Conservation (phyloP, 1,140 invertebrate species). For the Caenorhabditis brenneri region DNA sequence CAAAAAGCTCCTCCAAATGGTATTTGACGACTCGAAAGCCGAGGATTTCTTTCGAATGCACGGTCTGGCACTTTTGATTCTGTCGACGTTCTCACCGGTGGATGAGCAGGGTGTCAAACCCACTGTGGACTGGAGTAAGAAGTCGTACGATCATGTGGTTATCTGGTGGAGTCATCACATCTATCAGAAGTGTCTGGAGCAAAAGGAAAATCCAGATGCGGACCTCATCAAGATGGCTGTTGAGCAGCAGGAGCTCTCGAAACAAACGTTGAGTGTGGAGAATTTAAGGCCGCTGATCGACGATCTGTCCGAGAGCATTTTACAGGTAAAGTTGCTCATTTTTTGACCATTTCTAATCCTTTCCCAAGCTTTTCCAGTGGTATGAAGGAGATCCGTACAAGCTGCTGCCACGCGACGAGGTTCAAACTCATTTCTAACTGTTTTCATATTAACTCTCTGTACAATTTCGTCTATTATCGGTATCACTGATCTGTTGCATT, state of each 20-base stretch:
- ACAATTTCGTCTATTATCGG: no score
- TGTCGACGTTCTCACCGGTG: neutral
- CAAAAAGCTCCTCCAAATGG: neutral
- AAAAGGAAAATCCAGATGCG: neutral
- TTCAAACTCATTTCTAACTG: no score
- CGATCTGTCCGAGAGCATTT: neutral
- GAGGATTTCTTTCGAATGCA: conserved; percentile 49
- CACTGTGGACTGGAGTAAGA: conserved; percentile 19
- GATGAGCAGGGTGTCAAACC: conserved; percentile 27
- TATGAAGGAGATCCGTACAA: conserved; percentile 33
- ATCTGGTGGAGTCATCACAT: neutral
- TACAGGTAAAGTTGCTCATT: conserved; percentile 8
- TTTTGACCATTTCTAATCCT: no score
- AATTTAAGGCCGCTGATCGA: neutral
- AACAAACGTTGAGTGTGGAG: neutral
- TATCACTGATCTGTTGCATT: no score
- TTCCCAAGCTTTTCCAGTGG: conserved; percentile 37
- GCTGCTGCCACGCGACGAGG: conserved; percentile 7
- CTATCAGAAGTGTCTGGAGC: neutral
- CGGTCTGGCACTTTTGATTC: neutral
- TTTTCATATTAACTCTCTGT: no score
- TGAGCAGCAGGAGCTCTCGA: neutral
- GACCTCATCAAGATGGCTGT: neutral
- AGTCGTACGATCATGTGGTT: conserved; percentile 35
- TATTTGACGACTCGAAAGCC: conserved; percentile 2